Evolutionary conservation across 2,113 vertebrate genomes (phyloP).

Genomic region (Rhineura floridana): DNA sequence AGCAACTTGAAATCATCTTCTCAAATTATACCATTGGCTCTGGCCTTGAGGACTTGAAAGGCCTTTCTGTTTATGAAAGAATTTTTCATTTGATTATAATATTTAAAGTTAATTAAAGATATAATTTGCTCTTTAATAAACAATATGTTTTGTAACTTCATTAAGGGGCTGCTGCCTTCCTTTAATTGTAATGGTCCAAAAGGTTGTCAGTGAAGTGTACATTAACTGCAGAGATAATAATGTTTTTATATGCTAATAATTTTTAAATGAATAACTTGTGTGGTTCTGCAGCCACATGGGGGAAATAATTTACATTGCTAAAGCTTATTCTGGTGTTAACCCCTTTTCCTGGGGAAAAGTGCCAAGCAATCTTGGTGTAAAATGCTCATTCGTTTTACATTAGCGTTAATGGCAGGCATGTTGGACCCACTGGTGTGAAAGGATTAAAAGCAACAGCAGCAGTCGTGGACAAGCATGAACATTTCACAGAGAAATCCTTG

Average conservation of each 20-base stretch:
- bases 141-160: constrained; percentile 71
- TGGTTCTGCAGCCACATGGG: constrained; percentile 67
- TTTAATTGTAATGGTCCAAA: constrained; percentile 72
- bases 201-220: constrained; percentile 73
- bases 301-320: constrained; percentile 72
- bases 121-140: constrained; percentile 74
- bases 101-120: constrained; percentile 73
- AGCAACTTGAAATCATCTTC: constrained; percentile 10
- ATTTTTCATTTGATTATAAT: constrained; percentile 67
- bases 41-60: constrained; percentile 46
- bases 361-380: constrained; percentile 52
- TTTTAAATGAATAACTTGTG: constrained; percentile 76
- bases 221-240: constrained; percentile 78
- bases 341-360: constrained; percentile 67
- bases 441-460: constrained; percentile 73
- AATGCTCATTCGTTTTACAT: constrained; percentile 69
- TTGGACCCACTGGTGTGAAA: constrained; percentile 68
- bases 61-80: constrained; percentile 59
- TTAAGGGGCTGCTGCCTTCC: constrained; percentile 66
- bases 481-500: constrained; percentile 69
- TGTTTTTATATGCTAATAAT: constrained; percentile 80
- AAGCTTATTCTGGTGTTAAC: constrained; percentile 73
- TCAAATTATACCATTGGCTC: constrained; percentile 36
- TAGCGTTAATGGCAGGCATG: constrained; percentile 63
- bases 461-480: constrained; percentile 55